Evolutionary conservation across 2,888 invertebrate genomes (phyloP), one percentile per base, ranked within the genome.

Genomic region (Cactoblastis cactorum): DNA sequence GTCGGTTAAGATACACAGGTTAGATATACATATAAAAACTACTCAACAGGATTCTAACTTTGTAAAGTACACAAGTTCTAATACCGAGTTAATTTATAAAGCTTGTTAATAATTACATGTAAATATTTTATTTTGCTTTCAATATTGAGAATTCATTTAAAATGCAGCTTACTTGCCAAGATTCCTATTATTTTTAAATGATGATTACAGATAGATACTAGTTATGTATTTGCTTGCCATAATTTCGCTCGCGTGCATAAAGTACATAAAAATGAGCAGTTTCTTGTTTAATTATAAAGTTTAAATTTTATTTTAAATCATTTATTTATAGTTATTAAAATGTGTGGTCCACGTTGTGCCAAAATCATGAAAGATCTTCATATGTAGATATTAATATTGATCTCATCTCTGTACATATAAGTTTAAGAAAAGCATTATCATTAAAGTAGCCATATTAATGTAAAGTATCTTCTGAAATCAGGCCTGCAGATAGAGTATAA

Each of bases 261-360:
- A 49, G 47, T 63, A 67, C 65, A 69, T 67, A 70, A 63, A 65
- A 71, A 69, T 71, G 68, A 63, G 69, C 61, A 68, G 53, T 61
- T 65, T 57, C 45, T 58, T 61, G 60, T 65, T 54, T 65, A 63
- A 58, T 58, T 60, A n/a, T n/a, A 66, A 67, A 60, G 61, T 66
- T 62, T 68, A 69, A 69, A 65, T 57, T 55, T 65, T 56, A 48
- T 47, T 53, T 46, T 62, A 63, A 67, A 67, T 61, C 55, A 60
- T 59, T 65, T 28, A 65, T 6, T 28, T 3, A 15, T 58, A 65
- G 63, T 37, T 59, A 58, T 55, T 53, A 50, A 55, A 62, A 70
- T 68, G 70, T 80, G 87, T 86, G 88, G 88, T 83, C 85, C 80
- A 72, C n/a, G 28, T 62, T 74, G 88, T 88, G 88, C 88, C 89